phyloP scores from a whole-genome alignment of 2,888 invertebrate genomes.

The Dicyrtoma fusca region DNA sequence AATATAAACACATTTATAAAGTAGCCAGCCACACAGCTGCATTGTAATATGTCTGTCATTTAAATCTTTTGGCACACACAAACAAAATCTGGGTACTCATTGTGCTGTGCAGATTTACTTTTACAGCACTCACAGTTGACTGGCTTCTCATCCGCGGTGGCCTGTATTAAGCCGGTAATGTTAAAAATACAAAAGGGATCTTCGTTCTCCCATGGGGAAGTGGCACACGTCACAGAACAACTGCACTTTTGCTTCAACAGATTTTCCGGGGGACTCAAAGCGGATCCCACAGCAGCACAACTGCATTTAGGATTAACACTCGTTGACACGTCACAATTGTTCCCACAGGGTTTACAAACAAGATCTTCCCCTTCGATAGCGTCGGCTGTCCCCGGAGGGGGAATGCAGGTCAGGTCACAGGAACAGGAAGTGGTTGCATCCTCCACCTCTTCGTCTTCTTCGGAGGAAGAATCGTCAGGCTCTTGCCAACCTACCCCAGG shows the following conservation, averaged over 20 bases:
- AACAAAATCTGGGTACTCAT: slow-evolving; percentile 28
- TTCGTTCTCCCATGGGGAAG: neutral
- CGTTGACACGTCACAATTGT: slow-evolving; percentile 25
- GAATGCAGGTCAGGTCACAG: slow-evolving; percentile 26
- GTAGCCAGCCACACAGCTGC: no score
- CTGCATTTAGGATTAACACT: slow-evolving; percentile 11
- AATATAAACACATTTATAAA: no score
- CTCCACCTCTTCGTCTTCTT: slow-evolving; percentile 18
- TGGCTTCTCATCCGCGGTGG: neutral
- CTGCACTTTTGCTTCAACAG: neutral
- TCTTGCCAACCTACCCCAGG: slow-evolving; percentile 7
- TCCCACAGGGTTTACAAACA: slow-evolving; percentile 24
- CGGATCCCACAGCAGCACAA: slow-evolving; percentile 30
- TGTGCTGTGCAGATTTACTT: slow-evolving; percentile 27
- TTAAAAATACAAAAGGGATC: slow-evolving; percentile 34
- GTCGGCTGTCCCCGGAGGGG: neutral
- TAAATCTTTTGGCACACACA: slow-evolving; percentile 28
- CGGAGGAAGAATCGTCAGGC: slow-evolving; percentile 3
- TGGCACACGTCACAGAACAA: slow-evolving; percentile 29
- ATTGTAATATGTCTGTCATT: slow-evolving; percentile 1
- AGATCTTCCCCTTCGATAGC: neutral
- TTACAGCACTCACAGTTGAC: slow-evolving; percentile 33
- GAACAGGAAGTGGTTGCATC: neutral
- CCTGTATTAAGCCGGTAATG: slow-evolving; percentile 19
- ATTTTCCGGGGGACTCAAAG: neutral